These are phyloP conservation scores for Falco rusticolus DNA, from an alignment of 2,797 vertebrate genomes.

Conservation along the genomic window DNA sequence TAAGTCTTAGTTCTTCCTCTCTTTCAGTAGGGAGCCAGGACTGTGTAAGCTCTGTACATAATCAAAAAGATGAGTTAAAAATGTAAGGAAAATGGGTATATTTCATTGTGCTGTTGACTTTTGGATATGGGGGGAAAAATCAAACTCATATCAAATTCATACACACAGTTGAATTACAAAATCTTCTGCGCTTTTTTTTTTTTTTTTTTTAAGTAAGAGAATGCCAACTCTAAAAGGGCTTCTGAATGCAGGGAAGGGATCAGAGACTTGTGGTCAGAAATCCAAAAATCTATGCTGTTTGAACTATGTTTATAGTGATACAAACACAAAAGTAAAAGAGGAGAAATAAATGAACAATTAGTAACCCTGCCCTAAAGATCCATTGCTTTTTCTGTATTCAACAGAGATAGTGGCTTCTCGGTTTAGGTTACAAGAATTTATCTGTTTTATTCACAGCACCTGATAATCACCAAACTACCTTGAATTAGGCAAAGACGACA, in stretches of 20 bases:
- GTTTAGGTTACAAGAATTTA: not conserved
- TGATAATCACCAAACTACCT: constrained; percentile 71
- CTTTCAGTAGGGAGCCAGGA: not conserved
- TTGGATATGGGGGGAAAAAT: not conserved
- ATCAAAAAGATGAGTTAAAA: not conserved
- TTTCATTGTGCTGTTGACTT: not conserved
- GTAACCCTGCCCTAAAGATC: too few species aligned
- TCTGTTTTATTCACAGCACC: constrained; percentile 73
- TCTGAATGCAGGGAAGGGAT: not conserved
- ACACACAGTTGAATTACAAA: not conserved
- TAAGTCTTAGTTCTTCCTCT: too few species aligned
- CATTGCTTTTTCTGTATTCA: too few species aligned
- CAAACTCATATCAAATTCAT: not conserved
- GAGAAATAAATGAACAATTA: not conserved
- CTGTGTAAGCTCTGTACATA: fast-evolving
- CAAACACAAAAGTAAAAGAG: not conserved
- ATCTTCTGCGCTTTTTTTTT: too few species aligned
- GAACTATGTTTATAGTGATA: not conserved
- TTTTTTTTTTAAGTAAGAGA: not conserved
- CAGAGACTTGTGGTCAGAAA: not conserved
- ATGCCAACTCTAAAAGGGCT: fast-evolving
- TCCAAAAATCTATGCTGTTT: not conserved
- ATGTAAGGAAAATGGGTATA: not conserved
- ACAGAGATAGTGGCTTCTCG: too few species aligned
- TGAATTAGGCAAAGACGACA: constrained; percentile 80